Evolutionary conservation across 2,113 vertebrate species (phyloP).

Genomic region (Tetrax tetrax): DNA sequence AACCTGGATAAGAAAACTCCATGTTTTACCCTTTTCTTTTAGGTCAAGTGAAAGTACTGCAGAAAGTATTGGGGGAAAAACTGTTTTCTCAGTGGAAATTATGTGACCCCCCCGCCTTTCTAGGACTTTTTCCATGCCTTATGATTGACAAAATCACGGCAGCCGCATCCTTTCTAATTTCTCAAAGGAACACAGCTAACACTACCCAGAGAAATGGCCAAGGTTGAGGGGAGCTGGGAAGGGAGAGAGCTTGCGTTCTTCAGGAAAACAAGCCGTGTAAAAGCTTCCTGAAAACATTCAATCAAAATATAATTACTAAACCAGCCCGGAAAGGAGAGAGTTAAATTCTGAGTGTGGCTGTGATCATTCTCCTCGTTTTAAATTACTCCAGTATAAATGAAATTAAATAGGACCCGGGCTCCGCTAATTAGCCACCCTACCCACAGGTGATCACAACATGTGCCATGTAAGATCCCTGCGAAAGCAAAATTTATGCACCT

Average conservation of each 20-base stretch:
- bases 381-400: slow-evolving; percentile 62
- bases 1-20: neutral
- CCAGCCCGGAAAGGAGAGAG: slow-evolving; percentile 42
- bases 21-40: neutral
- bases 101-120: neutral
- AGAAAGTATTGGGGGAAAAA: neutral
- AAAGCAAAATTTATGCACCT: slow-evolving; percentile 40
- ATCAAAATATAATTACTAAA: slow-evolving; percentile 64
- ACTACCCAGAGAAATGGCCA: neutral
- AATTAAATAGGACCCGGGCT: slow-evolving; percentile 63
- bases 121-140: neutral
- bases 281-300: slow-evolving; percentile 40
- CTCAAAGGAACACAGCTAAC: neutral
- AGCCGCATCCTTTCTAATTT: slow-evolving; percentile 33
- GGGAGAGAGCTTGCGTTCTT: neutral
- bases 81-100: neutral
- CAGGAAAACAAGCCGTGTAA: slow-evolving; percentile 12
- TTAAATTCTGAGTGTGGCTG: slow-evolving; percentile 16
- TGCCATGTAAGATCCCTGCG: slow-evolving; percentile 25
- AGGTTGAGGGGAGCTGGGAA: neutral
- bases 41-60: neutral
- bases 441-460: slow-evolving; percentile 72
- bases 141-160: slow-evolving; percentile 8
- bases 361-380: slow-evolving; percentile 58
- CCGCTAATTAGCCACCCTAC: slow-evolving; percentile 71